Base-by-base conservation (phyloP, 2,113 vertebrate genomes). In the Chloropsis hardwickii region DNA sequence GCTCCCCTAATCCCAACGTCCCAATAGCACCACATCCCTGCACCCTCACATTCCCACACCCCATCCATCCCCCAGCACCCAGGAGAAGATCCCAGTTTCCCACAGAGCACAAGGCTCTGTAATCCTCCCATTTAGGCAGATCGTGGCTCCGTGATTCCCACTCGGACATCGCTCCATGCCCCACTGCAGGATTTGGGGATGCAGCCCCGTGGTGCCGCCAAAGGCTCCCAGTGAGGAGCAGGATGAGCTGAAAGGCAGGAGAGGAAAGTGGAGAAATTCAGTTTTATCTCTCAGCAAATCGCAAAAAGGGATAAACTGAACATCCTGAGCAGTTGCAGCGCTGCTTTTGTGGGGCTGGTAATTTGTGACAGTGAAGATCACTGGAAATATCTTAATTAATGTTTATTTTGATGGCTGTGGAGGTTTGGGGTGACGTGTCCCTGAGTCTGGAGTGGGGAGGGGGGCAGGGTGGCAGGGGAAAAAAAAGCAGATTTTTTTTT, bases 391-490 rank as follows among this genome's bases (percentile, higher is more conserved):
- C 95, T 95, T 96, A 96, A 96, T 97, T 65, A 95, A 89, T 96
- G 96, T 97, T 95, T 97, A 95, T 96, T 96, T 97, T 81, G 96
- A 93, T 96, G 94, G 93, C 93, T 88, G 77, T 56, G 93, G 86
- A 96, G 96, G 86, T 90, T 91, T 81, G 72, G 86, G 95, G 92
- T 97, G 95, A 96, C 58, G 88, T 94, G 92, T 96, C 88, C 86
- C 91, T 91, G 91, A 40, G 92, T 74, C 80, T 86, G 92, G 71
- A 86, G 44, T 0, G 2, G 83, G 53, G 44, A 69, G 29, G 58
- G 66, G 78, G 78, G 67, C 56, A 85, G 88, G 71, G 86, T 37
- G 70, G 66, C n/a, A 4, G 48, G 20, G 6, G 0, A 19, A 58
- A 88, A 91, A 90, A 90, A 61, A 60, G 42, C 44, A 76, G 35